Percentiles rank a stretch among this genome's conserved stretches.
These are phyloP conservation scores for Neocrepidodera transversa DNA, from an alignment of 2,888 invertebrate genomes.

Conservation along the genomic window DNA sequence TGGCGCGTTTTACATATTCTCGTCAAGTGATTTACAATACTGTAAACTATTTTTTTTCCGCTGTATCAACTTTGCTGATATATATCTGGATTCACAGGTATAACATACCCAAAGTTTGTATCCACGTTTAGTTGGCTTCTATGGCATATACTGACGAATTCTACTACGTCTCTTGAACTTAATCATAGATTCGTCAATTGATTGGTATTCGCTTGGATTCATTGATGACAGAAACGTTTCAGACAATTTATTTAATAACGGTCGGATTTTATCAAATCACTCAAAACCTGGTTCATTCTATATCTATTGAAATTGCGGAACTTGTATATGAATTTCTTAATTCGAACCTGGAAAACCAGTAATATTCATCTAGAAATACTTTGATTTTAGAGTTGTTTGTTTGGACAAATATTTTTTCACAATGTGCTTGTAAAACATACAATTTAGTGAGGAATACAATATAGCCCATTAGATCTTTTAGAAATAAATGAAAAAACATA, in stretches of 20 bases:
- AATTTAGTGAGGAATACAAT: slow-evolving; percentile 2
- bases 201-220: no score
- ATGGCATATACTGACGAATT: slow-evolving; percentile 47
- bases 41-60: no score
- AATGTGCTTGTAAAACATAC: slow-evolving; percentile 4
- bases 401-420: neutral
- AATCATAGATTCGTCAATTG: no score
- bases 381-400: neutral
- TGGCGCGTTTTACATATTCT: no score
- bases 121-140: no score
- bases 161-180: slow-evolving; percentile 35
- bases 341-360: no score
- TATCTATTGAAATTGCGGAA: slow-evolving; percentile 23
- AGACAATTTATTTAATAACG: slow-evolving; percentile 29
- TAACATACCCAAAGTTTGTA: slow-evolving; percentile 24
- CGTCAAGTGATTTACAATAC: no score
- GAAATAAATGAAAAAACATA: slow-evolving; percentile 3
- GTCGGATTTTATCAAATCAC: slow-evolving; percentile 38
- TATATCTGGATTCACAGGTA: slow-evolving; percentile 43
- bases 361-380: slow-evolving; percentile 25
- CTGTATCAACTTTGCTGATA: slow-evolving; percentile 42
- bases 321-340: no score
- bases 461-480: no score
- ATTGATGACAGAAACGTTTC: slow-evolving; percentile 15
- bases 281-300: slow-evolving; percentile 30